phyloP scores from a whole-genome alignment of 2,888 invertebrate genomes.

The Cryptocheilus praepositus region DNA sequence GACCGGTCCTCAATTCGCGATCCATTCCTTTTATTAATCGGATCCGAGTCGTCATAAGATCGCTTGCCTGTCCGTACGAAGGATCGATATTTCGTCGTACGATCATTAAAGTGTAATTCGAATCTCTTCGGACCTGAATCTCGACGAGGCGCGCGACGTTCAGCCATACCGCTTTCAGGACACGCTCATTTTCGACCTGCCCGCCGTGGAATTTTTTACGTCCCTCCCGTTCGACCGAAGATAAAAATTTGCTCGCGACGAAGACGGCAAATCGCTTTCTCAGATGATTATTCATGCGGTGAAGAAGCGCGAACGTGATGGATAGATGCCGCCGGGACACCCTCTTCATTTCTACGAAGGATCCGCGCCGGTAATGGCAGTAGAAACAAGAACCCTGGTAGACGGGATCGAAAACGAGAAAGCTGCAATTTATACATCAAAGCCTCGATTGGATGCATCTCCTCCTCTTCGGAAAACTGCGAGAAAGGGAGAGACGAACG shows the following conservation, averaged over 20 bases:
- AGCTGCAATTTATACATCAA: conserved; percentile 62
- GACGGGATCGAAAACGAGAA: conserved; percentile 53
- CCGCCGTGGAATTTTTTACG: neutral
- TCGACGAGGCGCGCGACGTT: no score
- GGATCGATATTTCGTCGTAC: conserved; percentile 28
- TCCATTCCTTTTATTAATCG: conserved; percentile 71
- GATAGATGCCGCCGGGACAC: conserved; percentile 51
- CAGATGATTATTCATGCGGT: conserved; percentile 49
- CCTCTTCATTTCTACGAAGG: conserved; percentile 46
- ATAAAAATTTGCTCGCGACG: no score
- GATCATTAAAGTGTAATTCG: neutral
- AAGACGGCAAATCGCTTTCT: conserved; percentile 34
- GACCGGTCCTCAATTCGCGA: conserved; percentile 67
- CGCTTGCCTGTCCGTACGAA: conserved; percentile 38
- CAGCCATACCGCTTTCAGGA: no score
- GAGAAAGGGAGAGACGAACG: conserved; percentile 30
- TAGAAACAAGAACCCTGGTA: conserved; percentile 35
- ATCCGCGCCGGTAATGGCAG: conserved; percentile 54
- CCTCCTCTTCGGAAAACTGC: conserved; percentile 43
- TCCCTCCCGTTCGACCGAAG: neutral
- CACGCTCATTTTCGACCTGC: neutral
- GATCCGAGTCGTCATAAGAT: conserved; percentile 52
- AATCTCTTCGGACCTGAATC: no score
- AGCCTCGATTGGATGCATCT: conserved; percentile 60
- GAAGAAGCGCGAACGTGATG: conserved; percentile 57